phyloP scores from a whole-genome alignment of 2,888 invertebrate genomes.

The Ennomos erosarius region DNA sequence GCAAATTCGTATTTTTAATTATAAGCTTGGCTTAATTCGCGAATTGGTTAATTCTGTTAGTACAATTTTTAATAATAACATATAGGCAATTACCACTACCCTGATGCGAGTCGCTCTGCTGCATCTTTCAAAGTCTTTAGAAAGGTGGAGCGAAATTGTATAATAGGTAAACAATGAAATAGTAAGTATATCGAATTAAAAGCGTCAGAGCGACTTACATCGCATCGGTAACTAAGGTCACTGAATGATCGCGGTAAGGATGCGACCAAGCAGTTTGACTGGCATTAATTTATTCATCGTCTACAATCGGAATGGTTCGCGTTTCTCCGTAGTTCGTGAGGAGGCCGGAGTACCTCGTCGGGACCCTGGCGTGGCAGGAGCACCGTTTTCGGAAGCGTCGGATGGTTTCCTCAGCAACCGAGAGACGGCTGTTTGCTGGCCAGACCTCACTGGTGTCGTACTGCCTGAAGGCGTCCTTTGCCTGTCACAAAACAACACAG shows the following conservation, averaged over 20 bases:
- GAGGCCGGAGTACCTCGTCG: conserved; percentile 74
- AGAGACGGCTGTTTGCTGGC: conserved; percentile 86
- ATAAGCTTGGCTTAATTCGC: conserved; percentile 82
- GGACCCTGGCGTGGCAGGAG: conserved; percentile 74
- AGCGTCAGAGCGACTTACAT: conserved; percentile 61
- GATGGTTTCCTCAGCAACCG: conserved; percentile 88
- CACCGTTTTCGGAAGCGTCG: conserved; percentile 88
- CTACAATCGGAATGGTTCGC: conserved; percentile 91
- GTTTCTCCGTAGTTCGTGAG: conserved; percentile 81
- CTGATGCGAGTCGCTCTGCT: conserved; percentile 57
- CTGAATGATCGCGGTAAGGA: conserved; percentile 30
- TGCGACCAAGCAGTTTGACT: conserved; percentile 29
- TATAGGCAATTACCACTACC: conserved; percentile 60
- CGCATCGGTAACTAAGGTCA: conserved; percentile 43
- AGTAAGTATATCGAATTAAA: conserved; percentile 39
- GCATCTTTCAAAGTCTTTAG: conserved; percentile 30
- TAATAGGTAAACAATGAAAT: conserved; percentile 38
- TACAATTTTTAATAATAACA: conserved; percentile 62
- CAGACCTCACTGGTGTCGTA: conserved; percentile 88
- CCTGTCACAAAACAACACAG: conserved; percentile 67
- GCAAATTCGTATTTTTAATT: conserved; percentile 60
- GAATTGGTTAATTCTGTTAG: conserved; percentile 80
- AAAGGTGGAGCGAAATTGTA: conserved; percentile 42
- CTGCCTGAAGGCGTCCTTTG: conserved; percentile 92
- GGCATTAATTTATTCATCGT: conserved; percentile 47